Percentiles rank a stretch among this genome's conserved stretches.
phyloP scores from a whole-genome alignment of 2,113 vertebrate species.

The Regulus satrapa region DNA sequence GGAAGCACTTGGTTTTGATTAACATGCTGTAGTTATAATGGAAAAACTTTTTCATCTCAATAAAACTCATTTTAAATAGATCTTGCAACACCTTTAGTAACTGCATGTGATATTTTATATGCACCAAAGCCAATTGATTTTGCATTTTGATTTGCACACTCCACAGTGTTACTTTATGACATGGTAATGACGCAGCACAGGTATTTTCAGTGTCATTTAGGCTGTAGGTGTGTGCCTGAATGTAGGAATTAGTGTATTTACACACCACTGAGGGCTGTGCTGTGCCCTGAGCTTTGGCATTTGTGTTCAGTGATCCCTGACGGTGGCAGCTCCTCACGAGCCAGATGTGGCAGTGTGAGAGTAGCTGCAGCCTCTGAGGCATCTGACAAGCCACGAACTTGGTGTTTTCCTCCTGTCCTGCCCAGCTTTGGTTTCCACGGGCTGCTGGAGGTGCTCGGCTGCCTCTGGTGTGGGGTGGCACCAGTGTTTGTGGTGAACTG shows the following conservation, averaged over 20 bases:
- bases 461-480: background rate
- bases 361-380: background rate
- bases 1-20: conserved; percentile 55
- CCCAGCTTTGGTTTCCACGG: background rate
- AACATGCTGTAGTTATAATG: conserved; percentile 34
- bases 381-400: background rate
- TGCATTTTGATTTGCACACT: background rate
- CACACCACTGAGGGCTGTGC: background rate
- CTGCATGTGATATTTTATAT: background rate
- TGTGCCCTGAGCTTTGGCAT: background rate
- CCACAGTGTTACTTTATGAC: background rate
- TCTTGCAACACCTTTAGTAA: conserved; percentile 14
- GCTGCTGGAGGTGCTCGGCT: background rate
- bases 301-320: background rate
- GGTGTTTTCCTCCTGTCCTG: background rate
- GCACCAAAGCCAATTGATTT: background rate
- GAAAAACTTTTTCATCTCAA: conserved; percentile 51
- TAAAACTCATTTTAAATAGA: conserved; percentile 55
- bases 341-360: background rate
- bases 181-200: background rate
- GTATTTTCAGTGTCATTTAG: background rate
- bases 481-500: background rate
- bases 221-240: background rate
- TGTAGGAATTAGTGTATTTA: background rate
- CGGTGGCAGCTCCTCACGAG: background rate